Evolutionary conservation across 2,113 vertebrate genomes (phyloP).

Genomic region (Neoarius graeffei): DNA sequence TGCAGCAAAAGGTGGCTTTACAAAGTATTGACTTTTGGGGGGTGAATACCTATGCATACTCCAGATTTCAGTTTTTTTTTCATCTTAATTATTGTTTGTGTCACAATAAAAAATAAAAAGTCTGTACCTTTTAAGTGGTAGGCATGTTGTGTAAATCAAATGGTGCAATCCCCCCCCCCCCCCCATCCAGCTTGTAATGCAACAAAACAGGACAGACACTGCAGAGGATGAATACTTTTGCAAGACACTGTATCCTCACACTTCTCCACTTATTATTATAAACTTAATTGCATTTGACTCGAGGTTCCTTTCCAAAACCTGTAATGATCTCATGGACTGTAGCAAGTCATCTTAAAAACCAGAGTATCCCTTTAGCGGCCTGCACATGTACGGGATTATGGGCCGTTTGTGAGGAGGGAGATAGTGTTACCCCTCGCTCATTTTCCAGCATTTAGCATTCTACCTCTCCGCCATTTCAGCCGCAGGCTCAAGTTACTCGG

Average conservation of each 20-base stretch:
- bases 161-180: no score
- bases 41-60: no score
- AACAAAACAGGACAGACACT: no score
- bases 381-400: slow-evolving; percentile 61
- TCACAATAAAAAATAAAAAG: no score
- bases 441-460: slow-evolving; percentile 58
- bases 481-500: slow-evolving; percentile 56
- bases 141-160: no score
- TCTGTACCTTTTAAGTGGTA: no score
- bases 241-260: neutral
- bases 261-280: neutral
- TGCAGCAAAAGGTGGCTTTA: no score
- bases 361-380: slow-evolving; percentile 44
- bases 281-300: slow-evolving; percentile 48
- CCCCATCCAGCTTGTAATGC: no score
- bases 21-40: no score
- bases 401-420: slow-evolving; percentile 47
- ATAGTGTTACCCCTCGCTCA: slow-evolving; percentile 60
- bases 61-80: no score
- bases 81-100: no score
- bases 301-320: slow-evolving; percentile 24
- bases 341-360: slow-evolving; percentile 37
- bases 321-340: slow-evolving; percentile 28
- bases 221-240: no score
- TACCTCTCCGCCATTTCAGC: slow-evolving; percentile 48